Evolutionary conservation across 2,888 invertebrate species (phyloP), one percentile per base, ranked within the genome.

Genomic region (Sceliomorpha sp.): DNA sequence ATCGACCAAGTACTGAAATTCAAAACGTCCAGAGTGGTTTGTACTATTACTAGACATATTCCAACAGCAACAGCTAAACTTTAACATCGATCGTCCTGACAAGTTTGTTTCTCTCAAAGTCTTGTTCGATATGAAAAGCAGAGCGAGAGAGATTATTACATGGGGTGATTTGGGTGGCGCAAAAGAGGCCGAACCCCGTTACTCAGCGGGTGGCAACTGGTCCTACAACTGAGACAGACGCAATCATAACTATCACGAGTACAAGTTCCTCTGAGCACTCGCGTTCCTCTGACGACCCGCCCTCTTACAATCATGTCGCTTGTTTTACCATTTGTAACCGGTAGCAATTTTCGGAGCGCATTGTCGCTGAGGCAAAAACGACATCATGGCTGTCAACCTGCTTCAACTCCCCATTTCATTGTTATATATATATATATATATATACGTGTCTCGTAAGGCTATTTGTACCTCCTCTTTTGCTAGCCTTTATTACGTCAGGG

Each of bases 171-270:
- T 24, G 58, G 53, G 44, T 50, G 56, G 70, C 13, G 60, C 66
- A 64, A 71, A 72, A 72, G 70, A 68, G 72, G 74, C 69, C 34
- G 64, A 44, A 47, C 37, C 64, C 50, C 68, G 75, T 72, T 74
- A 70, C 76, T 74, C 77, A 70, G 73, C 74, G 77, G 79, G 76
- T 71, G 73, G 75, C 66, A 68, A 70, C 69, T 71, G 70, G 68
- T 75, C 69, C 72, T 62, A 71, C 72, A 76, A 71, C 63, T 55
- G 67, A 72, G 71, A 70, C 71, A 68, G 72, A 75, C 71, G 77
- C 78, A 82, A 82, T 82, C 81, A 82, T 82, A 83, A 82, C 83
- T 79, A 80, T 81, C 82, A 81, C 75, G 74, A 79, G 73, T 79
- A 80, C 75, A 79, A 79, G 75, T 79, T 78, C 63, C 74, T 63